These are phyloP conservation scores for Diachasmimorpha longicaudata DNA, from an alignment of 1,140 invertebrate species.

Conservation along the genomic window DNA sequence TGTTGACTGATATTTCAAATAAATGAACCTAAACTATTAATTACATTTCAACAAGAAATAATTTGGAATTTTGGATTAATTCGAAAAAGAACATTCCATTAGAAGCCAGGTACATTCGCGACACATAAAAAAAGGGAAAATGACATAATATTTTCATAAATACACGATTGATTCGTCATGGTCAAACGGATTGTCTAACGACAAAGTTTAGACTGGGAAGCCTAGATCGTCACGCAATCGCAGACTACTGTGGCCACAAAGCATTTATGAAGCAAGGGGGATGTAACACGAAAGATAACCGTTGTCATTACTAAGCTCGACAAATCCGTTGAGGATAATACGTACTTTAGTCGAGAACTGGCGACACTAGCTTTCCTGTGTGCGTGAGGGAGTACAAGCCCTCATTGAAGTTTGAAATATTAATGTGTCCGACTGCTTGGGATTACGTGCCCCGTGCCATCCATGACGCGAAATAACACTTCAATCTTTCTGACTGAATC, in stretches of 20 bases:
- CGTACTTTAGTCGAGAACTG: conserved; percentile 11
- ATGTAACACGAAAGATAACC: conserved; percentile 1
- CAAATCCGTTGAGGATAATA: conserved; percentile 20
- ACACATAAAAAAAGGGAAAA: background rate
- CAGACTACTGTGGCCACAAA: background rate
- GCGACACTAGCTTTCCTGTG: conserved; percentile 32
- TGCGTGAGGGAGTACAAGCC: conserved; percentile 12
- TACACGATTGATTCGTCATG: background rate
- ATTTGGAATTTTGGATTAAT: too few species aligned
- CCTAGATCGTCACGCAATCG: background rate
- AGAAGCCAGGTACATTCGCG: too few species aligned
- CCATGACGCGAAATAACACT: background rate
- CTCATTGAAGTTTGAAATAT: conserved; percentile 47
- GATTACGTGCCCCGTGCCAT: conserved; percentile 41
- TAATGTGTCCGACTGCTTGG: conserved; percentile 45
- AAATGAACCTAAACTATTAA: too few species aligned
- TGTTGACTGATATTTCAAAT: too few species aligned
- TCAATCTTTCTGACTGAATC: background rate
- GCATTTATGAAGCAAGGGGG: background rate
- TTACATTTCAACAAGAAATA: too few species aligned
- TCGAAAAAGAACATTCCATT: too few species aligned
- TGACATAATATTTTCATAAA: background rate
- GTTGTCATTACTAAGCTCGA: conserved; percentile 7
- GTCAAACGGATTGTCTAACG: background rate
- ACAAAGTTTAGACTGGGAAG: background rate